Conservation (phyloP, 2,888 invertebrate species). For the Cotesia congregata region DNA sequence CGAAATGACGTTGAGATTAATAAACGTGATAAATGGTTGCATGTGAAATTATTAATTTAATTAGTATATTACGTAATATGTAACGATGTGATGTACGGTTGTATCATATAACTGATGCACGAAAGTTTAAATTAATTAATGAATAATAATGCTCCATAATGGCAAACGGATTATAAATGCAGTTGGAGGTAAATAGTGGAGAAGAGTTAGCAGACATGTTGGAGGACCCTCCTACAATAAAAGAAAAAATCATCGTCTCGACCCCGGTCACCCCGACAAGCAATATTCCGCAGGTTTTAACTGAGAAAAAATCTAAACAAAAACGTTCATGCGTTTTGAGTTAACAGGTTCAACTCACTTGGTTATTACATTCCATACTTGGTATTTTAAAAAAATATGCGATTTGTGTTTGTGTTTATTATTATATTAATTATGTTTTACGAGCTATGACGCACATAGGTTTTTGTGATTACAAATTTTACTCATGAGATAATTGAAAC, state of each 20-base stretch:
- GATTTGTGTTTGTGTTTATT: neutral
- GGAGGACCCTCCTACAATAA: constrained; percentile 67
- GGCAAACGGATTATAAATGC: constrained; percentile 48
- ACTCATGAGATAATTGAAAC: neutral
- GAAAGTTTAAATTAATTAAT: neutral
- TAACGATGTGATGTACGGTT: neutral
- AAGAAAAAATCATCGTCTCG: constrained; percentile 59
- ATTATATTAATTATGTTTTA: neutral
- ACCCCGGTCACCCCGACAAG: constrained; percentile 67
- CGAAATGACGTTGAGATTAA: too few relatives aligned
- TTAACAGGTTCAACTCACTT: constrained; percentile 58
- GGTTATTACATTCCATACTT: constrained; percentile 1
- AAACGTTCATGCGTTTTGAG: constrained; percentile 67
- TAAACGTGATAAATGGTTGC: neutral
- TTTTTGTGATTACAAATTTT: neutral
- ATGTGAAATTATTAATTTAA: neutral
- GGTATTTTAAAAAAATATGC: neutral
- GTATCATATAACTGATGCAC: neutral
- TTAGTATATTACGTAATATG: neutral
- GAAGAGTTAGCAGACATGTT: constrained; percentile 68
- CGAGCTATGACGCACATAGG: neutral
- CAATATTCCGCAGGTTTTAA: constrained; percentile 59
- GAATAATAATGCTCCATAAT: neutral
- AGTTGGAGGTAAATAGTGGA: constrained; percentile 69
- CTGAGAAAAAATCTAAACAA: constrained; percentile 66